Conservation (phyloP, 2,888 invertebrate species). For the Cancer borealis region DNA sequence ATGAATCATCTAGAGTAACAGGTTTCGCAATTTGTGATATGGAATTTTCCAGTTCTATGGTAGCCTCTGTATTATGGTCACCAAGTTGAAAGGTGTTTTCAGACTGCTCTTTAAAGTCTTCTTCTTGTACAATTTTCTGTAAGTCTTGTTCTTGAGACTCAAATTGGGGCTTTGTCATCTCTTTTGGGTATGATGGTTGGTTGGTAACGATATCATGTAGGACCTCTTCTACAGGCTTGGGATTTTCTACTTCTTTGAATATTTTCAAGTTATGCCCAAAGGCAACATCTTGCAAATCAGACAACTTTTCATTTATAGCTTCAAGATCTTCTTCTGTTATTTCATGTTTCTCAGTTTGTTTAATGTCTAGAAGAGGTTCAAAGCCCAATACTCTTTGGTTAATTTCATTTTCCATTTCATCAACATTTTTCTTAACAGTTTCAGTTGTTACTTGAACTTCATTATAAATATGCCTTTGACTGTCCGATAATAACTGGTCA, state of each 20-base stretch:
- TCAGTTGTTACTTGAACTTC: conserved; percentile 36
- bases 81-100: neutral
- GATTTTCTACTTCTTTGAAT: conserved; percentile 68
- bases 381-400: conserved; percentile 54
- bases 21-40: conserved; percentile 54
- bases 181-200: neutral
- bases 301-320: conserved; percentile 69
- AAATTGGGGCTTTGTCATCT: neutral
- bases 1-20: conserved; percentile 13
- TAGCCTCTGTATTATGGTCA: conserved; percentile 10
- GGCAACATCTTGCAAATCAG: conserved; percentile 66
- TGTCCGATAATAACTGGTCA: neutral
- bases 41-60: conserved; percentile 52
- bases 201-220: conserved; percentile 40
- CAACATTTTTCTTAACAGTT: neutral
- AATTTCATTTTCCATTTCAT: conserved; percentile 3
- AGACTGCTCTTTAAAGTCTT: neutral
- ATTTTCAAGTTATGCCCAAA: conserved; percentile 71
- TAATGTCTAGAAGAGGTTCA: conserved; percentile 63
- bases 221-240: conserved; percentile 63
- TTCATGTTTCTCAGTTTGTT: conserved; percentile 53
- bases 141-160: neutral
- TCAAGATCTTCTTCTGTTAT: conserved; percentile 75
- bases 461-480: neutral
- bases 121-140: neutral